phyloP scores from a whole-genome alignment of 2,888 invertebrate genomes.

The Oegoconia quadripuncta region DNA sequence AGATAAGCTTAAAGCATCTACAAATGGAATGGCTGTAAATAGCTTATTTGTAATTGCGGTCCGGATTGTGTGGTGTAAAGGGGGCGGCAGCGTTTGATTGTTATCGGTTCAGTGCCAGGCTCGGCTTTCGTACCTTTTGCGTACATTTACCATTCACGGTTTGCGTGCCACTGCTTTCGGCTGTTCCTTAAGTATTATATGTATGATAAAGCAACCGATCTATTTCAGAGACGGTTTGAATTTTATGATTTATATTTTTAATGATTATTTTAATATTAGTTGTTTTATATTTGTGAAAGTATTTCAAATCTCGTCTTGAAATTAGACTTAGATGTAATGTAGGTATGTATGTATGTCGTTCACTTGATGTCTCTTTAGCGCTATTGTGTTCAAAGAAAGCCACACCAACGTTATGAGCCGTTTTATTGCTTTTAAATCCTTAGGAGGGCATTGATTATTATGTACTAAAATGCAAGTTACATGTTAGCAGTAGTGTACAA shows the following conservation, averaged over 20 bases:
- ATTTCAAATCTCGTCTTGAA: no score
- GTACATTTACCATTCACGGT: slow-evolving; percentile 28
- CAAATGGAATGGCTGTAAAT: slow-evolving; percentile 51
- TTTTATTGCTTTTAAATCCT: not conserved
- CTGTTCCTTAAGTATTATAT: not conserved
- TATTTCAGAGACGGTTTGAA: no score
- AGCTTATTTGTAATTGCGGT: slow-evolving; percentile 57
- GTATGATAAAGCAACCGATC: no score
- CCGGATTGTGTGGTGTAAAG: slow-evolving; percentile 40
- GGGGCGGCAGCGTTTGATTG: slow-evolving; percentile 44
- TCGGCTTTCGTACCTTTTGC: slow-evolving; percentile 32
- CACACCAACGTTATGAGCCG: no score
- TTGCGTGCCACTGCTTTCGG: slow-evolving; percentile 32
- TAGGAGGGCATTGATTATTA: not conserved
- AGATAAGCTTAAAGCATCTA: slow-evolving; percentile 53
- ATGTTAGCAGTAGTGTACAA: slow-evolving; percentile 4
- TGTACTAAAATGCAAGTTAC: not conserved
- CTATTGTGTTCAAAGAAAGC: no score
- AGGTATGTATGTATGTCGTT: no score
- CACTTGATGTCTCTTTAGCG: no score
- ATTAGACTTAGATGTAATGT: no score
- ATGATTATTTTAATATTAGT: no score
- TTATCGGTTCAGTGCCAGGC: slow-evolving; percentile 45
- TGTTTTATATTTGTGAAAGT: no score
- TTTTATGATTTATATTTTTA: no score